phyloP scores from a whole-genome alignment of 1,140 invertebrate species.

The Drosophila simulans region DNA sequence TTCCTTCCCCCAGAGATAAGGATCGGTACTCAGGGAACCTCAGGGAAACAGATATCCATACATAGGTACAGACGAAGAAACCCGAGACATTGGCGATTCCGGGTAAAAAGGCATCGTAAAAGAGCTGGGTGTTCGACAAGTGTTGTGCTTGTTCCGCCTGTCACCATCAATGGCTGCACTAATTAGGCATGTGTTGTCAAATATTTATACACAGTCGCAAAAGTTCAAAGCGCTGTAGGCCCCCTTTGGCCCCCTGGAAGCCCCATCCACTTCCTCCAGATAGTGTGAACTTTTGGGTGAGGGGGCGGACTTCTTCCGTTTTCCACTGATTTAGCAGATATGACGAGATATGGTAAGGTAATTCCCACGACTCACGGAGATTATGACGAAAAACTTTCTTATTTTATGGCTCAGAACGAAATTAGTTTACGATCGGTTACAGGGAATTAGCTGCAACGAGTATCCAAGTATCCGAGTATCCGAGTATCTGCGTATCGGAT shows the following conservation, averaged over 20 bases:
- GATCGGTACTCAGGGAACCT: slow-evolving; percentile 3
- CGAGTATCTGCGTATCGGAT: slow-evolving; percentile 15
- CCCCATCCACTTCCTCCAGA: slow-evolving; percentile 3
- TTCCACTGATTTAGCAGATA: slow-evolving; percentile 64
- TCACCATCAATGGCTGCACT: slow-evolving; percentile 83
- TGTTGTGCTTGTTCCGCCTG: slow-evolving; percentile 70
- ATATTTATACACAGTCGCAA: slow-evolving; percentile 80
- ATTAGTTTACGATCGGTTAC: slow-evolving; percentile 71
- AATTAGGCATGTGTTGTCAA: slow-evolving; percentile 84
- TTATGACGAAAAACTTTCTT: slow-evolving; percentile 72
- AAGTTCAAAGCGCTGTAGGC: slow-evolving; percentile 74
- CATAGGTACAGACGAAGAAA: slow-evolving; percentile 1
- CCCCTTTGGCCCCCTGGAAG: background rate
- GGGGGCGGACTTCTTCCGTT: slow-evolving; percentile 67
- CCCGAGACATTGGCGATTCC: slow-evolving; percentile 47
- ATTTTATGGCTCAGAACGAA: slow-evolving; percentile 65
- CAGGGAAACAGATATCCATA: background rate
- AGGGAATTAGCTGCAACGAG: slow-evolving; percentile 54
- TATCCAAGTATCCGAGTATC: background rate
- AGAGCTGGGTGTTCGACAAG: slow-evolving; percentile 56
- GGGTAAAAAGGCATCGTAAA: slow-evolving; percentile 73
- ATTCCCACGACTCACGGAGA: slow-evolving; percentile 71
- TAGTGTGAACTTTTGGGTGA: background rate
- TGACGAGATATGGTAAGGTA: slow-evolving; percentile 28
- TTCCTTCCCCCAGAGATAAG: slow-evolving; percentile 60